Conservation (phyloP, 2,113 vertebrate species). For the Apodemus sylvaticus region DNA sequence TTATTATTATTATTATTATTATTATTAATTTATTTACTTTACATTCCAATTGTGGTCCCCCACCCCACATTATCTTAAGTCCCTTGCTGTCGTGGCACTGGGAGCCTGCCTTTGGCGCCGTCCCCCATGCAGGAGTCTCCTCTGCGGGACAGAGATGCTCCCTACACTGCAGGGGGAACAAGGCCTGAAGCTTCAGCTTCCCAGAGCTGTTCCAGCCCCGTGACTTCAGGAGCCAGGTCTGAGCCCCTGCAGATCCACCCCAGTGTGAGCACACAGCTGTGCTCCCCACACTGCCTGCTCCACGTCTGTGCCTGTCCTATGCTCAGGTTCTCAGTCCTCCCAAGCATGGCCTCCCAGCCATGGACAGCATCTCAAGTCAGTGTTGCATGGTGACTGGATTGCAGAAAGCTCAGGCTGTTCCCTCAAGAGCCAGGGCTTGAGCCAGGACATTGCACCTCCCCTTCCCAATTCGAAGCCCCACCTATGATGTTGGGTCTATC, state of each 20-base stretch:
- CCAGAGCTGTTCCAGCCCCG: background rate
- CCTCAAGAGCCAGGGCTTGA: background rate
- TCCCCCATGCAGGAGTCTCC: fast-evolving
- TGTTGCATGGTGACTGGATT: background rate
- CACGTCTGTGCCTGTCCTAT: fast-evolving
- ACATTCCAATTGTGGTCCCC: too few species aligned
- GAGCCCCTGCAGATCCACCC: background rate
- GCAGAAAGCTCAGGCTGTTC: background rate
- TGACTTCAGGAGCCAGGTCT: background rate
- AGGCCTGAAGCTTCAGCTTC: background rate
- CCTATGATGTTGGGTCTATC: background rate
- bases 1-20: too few species aligned
- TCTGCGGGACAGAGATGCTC: too few species aligned
- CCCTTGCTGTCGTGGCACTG: background rate
- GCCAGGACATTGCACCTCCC: fast-evolving
- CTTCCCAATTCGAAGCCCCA: background rate
- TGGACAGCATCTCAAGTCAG: background rate
- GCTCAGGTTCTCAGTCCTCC: background rate
- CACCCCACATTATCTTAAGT: background rate
- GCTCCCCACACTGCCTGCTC: background rate
- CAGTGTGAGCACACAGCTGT: background rate
- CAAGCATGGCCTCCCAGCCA: background rate
- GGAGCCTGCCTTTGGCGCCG: too few species aligned
- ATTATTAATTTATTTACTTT: too few species aligned
- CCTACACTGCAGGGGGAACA: fast-evolving